These are phyloP conservation scores for Helobdella robusta DNA, from an alignment of 2,888 invertebrate species.

Conservation along the genomic window DNA sequence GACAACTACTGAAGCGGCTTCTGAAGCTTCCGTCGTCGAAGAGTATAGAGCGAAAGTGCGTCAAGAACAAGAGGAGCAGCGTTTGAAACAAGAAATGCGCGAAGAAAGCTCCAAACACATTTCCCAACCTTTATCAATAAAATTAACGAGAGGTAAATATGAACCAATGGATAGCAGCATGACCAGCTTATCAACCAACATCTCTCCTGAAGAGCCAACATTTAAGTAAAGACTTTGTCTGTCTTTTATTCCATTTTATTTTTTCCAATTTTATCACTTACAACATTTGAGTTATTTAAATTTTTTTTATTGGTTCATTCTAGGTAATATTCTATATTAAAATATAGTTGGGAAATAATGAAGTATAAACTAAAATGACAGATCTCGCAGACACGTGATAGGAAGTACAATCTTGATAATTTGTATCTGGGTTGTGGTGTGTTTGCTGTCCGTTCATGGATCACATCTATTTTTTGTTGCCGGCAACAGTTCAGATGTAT, in stretches of 20 bases:
- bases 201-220: conserved; percentile 11
- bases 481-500: background rate
- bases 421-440: conserved; percentile 1
- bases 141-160: conserved; percentile 4
- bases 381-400: conserved; percentile 7
- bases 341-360: too few species aligned
- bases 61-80: conserved; percentile 14
- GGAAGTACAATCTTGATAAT: background rate
- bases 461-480: background rate
- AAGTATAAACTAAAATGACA: too few species aligned
- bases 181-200: background rate
- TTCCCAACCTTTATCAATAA: background rate
- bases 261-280: too few species aligned
- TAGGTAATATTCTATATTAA: too few species aligned
- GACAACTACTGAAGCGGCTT: conserved; percentile 19
- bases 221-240: background rate
- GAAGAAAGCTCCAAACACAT: background rate
- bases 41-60: conserved; percentile 37
- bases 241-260: background rate
- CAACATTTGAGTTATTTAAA: background rate
- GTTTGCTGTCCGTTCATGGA: conserved; percentile 13
- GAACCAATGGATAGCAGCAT: conserved; percentile 20
- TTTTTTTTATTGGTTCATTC: background rate
- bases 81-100: background rate
- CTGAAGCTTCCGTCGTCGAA: conserved; percentile 28